Evolutionary conservation across 2,797 vertebrate genomes (phyloP).

Genomic region (Distichodus sexfasciatus): DNA sequence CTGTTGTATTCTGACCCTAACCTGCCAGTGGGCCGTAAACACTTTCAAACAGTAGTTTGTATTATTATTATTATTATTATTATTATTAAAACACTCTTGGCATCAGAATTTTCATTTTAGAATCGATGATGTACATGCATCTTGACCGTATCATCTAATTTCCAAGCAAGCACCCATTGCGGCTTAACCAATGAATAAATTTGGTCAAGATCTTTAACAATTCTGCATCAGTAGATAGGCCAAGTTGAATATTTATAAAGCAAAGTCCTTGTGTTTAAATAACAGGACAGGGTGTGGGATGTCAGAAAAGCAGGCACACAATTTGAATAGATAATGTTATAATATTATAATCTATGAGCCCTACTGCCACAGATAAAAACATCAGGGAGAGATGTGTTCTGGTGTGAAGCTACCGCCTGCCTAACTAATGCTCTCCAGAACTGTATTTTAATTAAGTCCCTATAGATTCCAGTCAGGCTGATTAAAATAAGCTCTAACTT

Average conservation of each 20-base stretch:
- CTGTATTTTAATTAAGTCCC: constrained; percentile 78
- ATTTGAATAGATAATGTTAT: constrained; percentile 48
- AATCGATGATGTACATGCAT: neutral
- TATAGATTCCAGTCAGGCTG: constrained; percentile 67
- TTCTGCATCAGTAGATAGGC: neutral
- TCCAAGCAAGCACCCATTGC: constrained; percentile 6
- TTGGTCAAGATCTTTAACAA: constrained; percentile 2
- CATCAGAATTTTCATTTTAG: neutral
- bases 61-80: too few species aligned
- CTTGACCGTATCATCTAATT: constrained; percentile 10
- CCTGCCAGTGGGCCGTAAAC: neutral
- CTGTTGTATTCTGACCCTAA: neutral
- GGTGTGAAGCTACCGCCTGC: constrained; percentile 56
- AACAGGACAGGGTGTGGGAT: constrained; percentile 19
- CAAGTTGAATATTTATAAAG: constrained; percentile 37
- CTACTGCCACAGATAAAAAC: constrained; percentile 52
- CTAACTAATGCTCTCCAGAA: constrained; percentile 65
- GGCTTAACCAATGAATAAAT: constrained; percentile 29
- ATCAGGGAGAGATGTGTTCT: constrained; percentile 50
- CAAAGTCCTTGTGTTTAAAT: constrained; percentile 31
- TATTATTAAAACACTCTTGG: too few species aligned
- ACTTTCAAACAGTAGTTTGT: too few species aligned
- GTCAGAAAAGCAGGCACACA: constrained; percentile 37
- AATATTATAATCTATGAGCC: constrained; percentile 46
- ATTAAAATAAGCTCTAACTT: constrained; percentile 74